A percentile compares a stretch with the other conserved stretches of the same genome.
Evolutionary conservation across 2,113 vertebrate species (phyloP).

Genomic region (Thunnus thynnus): DNA sequence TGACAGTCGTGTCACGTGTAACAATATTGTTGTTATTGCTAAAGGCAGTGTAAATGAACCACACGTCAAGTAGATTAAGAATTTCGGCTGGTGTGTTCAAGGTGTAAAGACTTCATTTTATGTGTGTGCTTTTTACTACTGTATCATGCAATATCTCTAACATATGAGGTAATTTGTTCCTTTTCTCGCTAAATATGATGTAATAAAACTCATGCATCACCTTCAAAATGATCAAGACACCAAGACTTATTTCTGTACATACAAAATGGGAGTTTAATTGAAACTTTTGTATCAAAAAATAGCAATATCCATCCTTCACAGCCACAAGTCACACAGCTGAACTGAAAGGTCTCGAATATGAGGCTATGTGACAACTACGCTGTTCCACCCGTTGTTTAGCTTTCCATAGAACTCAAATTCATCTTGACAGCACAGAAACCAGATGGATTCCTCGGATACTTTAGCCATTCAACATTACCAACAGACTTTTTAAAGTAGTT

Average conservation of each 20-base stretch:
- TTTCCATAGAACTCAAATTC: conserved; percentile 86
- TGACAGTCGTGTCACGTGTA: conserved; percentile 16
- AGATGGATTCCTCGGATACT: conserved; percentile 63
- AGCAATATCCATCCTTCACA: conserved; percentile 90
- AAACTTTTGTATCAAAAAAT: conserved; percentile 99
- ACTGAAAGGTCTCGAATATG: conserved; percentile 84
- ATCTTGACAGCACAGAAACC: conserved; percentile 82
- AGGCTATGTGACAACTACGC: conserved; percentile 84
- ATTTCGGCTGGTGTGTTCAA: not conserved
- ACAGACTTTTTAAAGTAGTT: conserved; percentile 72
- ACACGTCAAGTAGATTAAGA: not conserved
- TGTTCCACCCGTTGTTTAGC: conserved; percentile 87
- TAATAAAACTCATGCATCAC: not conserved
- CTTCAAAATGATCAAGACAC: conserved; percentile 59
- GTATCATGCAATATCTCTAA: not conserved
- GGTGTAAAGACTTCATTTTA: not conserved
- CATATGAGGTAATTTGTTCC: not conserved
- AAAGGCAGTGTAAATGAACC: conserved; percentile 25
- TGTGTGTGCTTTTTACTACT: not conserved
- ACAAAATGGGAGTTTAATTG: conserved; percentile 94
- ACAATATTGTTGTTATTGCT: conserved; percentile 34
- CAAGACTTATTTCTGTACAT: conserved; percentile 87
- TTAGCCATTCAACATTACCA: conserved; percentile 64
- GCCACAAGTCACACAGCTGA: conserved; percentile 88
- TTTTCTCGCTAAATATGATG: too few relatives aligned